These are phyloP conservation scores for Pseudorasbora parva DNA, from an alignment of 2,113 vertebrate genomes.

Conservation along the genomic window DNA sequence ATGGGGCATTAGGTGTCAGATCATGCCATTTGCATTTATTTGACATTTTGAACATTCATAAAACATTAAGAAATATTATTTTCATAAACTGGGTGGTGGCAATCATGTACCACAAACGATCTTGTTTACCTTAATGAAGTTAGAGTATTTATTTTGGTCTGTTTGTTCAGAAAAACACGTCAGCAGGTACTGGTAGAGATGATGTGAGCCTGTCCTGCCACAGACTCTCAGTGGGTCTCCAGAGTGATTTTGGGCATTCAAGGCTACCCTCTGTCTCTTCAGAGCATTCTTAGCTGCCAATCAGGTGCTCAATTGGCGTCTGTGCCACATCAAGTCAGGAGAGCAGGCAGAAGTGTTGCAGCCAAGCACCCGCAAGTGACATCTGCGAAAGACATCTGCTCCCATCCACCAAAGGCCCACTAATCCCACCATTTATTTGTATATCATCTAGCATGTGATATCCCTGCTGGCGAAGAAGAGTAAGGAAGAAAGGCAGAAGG, in stretches of 20 bases:
- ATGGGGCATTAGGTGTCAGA: too few relatives aligned
- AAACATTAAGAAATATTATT: too few relatives aligned
- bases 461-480: background rate
- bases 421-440: slow-evolving; percentile 19
- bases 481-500: slow-evolving; percentile 7
- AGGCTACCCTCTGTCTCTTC: background rate
- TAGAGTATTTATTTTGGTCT: slow-evolving; percentile 12
- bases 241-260: slow-evolving; percentile 35
- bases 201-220: slow-evolving; percentile 35
- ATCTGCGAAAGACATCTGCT: slow-evolving; percentile 35
- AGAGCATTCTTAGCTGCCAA: slow-evolving; percentile 10
- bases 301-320: background rate
- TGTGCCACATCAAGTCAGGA: slow-evolving; percentile 10
- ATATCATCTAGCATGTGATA: slow-evolving; percentile 2
- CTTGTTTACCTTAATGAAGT: background rate
- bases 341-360: background rate
- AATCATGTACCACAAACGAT: background rate
- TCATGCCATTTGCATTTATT: too few relatives aligned
- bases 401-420: slow-evolving; percentile 14
- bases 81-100: background rate
- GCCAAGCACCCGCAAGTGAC: slow-evolving; percentile 7
- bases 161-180: slow-evolving; percentile 20
- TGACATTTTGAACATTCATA: too few relatives aligned
- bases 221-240: slow-evolving; percentile 36
- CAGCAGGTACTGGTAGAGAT: slow-evolving; percentile 35